Percentiles rank a stretch among this genome's conserved stretches.
These are phyloP conservation scores for Acanthis flammea DNA, from an alignment of 2,797 vertebrate species.

Conservation along the genomic window DNA sequence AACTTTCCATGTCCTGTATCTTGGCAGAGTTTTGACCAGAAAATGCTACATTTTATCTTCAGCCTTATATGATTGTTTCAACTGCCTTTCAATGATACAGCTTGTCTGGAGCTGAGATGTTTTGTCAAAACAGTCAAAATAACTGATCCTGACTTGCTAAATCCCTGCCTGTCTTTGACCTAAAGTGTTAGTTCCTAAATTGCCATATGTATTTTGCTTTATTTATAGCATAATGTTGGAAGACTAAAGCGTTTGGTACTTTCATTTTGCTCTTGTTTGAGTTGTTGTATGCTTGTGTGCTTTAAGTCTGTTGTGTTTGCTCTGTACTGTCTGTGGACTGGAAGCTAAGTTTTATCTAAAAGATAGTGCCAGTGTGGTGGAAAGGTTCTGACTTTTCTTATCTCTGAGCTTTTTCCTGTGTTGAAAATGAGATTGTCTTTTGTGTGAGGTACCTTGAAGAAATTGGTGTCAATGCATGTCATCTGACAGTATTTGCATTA, in stretches of 20 bases:
- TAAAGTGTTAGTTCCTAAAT: not conserved
- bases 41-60: not conserved
- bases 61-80: not conserved
- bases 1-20: not conserved
- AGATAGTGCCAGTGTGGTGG: not conserved
- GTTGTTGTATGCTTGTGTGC: not conserved
- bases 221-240: not conserved
- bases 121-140: not conserved
- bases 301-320: not conserved
- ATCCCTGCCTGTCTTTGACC: not conserved
- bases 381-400: not conserved
- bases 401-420: not conserved
- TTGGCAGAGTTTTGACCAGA: not conserved
- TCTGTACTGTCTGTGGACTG: not conserved
- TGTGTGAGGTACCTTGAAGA: not conserved
- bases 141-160: not conserved
- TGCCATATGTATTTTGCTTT: not conserved
- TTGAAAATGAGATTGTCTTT: not conserved
- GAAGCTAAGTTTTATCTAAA: not conserved
- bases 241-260: not conserved
- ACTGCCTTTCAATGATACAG: rapidly evolving
- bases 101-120: not conserved
- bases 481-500: not conserved
- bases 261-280: not conserved
- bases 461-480: not conserved